phyloP scores from a whole-genome alignment of 2,797 vertebrate species.

The Lepilemur ruficaudatus region DNA sequence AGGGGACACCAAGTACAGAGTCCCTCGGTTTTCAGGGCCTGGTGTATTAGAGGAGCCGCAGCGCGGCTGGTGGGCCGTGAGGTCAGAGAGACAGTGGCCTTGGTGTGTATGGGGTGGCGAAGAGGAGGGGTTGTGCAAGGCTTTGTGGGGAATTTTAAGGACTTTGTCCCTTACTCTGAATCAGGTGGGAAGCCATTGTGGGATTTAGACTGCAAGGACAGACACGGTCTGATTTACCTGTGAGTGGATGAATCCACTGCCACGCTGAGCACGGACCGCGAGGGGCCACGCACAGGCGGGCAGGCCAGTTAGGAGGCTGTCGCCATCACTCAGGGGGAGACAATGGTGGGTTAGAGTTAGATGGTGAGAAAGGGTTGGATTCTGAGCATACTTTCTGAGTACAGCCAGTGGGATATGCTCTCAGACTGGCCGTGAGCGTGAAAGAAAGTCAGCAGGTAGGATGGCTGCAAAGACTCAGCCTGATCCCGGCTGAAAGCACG shows the following conservation, averaged over 20 bases:
- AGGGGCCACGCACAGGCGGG: no score
- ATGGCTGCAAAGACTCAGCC: no score
- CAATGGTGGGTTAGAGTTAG: neutral
- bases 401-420: neutral
- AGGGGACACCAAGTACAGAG: neutral
- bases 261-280: rapidly evolving
- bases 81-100: no score
- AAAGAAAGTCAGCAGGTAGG: neutral
- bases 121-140: neutral
- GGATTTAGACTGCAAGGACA: neutral
- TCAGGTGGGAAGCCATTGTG: neutral
- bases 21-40: neutral
- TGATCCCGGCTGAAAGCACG: neutral
- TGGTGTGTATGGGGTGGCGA: no score
- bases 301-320: neutral
- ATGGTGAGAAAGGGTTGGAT: neutral
- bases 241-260: neutral
- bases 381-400: neutral
- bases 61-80: neutral
- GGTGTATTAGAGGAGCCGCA: neutral
- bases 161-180: neutral
- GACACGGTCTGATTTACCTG: neutral
- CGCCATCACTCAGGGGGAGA: no score
- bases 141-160: neutral
- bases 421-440: neutral